Percentiles rank a stretch among this genome's conserved stretches.
These are phyloP conservation scores for Tetheella fluctuosa DNA, from an alignment of 2,888 invertebrate species.

Conservation along the genomic window DNA sequence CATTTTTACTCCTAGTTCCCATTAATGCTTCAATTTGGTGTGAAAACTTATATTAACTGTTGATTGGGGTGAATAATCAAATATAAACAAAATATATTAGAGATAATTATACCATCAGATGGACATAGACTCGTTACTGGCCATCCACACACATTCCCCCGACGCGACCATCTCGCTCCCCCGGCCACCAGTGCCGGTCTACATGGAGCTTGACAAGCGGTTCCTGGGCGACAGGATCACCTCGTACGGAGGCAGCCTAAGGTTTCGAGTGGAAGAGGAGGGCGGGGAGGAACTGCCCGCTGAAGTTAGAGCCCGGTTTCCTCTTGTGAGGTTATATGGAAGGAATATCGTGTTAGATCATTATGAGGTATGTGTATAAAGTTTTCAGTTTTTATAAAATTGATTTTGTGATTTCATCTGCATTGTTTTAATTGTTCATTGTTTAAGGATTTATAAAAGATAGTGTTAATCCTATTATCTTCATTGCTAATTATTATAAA, in stretches of 20 bases:
- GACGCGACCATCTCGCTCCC: slow-evolving; percentile 72
- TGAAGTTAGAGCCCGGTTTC: slow-evolving; percentile 86
- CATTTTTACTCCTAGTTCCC: too few species aligned
- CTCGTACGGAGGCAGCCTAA: slow-evolving; percentile 95
- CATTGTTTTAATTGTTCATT: too few species aligned
- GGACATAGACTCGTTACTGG: slow-evolving; percentile 68
- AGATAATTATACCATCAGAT: slow-evolving; percentile 44
- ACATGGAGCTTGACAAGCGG: slow-evolving; percentile 91
- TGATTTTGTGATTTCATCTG: too few species aligned
- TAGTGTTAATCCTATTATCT: too few species aligned
- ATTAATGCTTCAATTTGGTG: too few species aligned
- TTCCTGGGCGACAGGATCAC: slow-evolving; percentile 94
- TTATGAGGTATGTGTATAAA: slow-evolving; percentile 74
- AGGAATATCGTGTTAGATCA: slow-evolving; percentile 91
- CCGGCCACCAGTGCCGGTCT: slow-evolving; percentile 87
- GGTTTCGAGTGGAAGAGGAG: slow-evolving; percentile 90
- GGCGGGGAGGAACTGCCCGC: slow-evolving; percentile 82
- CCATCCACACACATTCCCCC: slow-evolving; percentile 67
- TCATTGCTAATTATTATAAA: too few species aligned
- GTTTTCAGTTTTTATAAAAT: too few species aligned
- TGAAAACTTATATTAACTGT: too few species aligned
- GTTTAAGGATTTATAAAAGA: too few species aligned
- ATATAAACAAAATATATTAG: neutral
- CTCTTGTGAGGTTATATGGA: slow-evolving; percentile 92
- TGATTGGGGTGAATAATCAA: too few species aligned